phyloP scores from a whole-genome alignment of 1,140 invertebrate species.

The Brachionus sp. region DNA sequence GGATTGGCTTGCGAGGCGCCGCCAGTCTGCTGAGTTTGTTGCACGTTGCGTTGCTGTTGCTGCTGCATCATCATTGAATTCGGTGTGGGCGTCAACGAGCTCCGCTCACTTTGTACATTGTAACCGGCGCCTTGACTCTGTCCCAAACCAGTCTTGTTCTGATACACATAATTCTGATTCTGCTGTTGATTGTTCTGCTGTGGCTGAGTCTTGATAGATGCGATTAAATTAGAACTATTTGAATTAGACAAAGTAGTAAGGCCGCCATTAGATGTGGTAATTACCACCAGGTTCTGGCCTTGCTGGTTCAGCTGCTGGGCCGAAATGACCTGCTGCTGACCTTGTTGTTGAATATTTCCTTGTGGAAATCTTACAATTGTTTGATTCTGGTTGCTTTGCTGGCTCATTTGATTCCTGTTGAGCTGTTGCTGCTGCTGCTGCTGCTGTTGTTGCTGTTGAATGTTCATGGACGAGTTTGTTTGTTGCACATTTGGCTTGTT shows the following conservation, averaged over 20 bases:
- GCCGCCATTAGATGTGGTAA: conserved; percentile 11
- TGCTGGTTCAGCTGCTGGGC: conserved; percentile 22
- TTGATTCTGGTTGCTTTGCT: background rate
- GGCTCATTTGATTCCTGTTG: background rate
- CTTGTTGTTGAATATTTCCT: background rate
- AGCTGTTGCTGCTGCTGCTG: background rate
- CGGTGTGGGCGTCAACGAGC: background rate
- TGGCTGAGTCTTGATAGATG: conserved; percentile 24
- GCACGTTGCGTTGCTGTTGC: background rate
- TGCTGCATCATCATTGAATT: conserved; percentile 21
- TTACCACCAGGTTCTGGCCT: conserved; percentile 22
- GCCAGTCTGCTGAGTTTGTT: background rate
- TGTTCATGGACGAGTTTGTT: background rate
- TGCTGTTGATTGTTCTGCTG: conserved; percentile 24
- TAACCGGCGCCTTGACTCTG: background rate
- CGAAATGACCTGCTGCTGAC: conserved; percentile 13
- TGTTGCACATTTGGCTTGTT: background rate
- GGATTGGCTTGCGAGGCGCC: background rate
- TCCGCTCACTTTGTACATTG: background rate
- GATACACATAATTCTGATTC: background rate
- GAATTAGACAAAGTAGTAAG: conserved; percentile 3
- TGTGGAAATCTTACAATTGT: conserved; percentile 5
- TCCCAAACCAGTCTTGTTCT: background rate
- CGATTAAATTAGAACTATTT: conserved; percentile 33
- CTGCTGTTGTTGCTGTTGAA: conserved; percentile 7